Evolutionary conservation across 2,888 invertebrate genomes (phyloP).

Genomic region (Ormia ochracea): DNA sequence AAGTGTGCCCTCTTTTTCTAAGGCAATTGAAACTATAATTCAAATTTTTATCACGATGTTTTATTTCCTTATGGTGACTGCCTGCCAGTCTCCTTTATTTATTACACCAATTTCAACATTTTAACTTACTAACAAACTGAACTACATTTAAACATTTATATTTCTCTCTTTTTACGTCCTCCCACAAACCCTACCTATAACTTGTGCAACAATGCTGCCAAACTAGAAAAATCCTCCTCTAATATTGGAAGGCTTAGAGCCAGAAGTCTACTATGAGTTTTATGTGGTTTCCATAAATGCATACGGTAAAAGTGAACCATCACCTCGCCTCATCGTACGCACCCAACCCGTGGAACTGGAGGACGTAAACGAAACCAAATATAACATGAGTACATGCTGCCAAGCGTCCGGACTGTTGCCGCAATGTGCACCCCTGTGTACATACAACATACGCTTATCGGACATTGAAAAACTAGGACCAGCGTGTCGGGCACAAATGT

Average conservation of each 20-base stretch:
- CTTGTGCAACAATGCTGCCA: neutral
- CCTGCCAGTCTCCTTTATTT: constrained; percentile 38
- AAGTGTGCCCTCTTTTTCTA: neutral
- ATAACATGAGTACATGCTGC: constrained; percentile 90
- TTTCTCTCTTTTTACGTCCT: neutral
- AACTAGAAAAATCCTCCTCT: constrained; percentile 82
- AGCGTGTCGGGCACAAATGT: constrained; percentile 86
- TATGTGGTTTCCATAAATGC: constrained; percentile 87
- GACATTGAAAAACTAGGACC: constrained; percentile 85
- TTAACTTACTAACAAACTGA: constrained; percentile 45
- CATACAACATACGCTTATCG: constrained; percentile 89
- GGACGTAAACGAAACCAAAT: constrained; percentile 78
- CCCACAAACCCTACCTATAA: constrained; percentile 2
- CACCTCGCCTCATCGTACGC: constrained; percentile 85
- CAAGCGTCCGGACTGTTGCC: constrained; percentile 80
- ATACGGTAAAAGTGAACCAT: constrained; percentile 87
- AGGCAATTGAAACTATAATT: constrained; percentile 21
- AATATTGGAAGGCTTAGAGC: constrained; percentile 85
- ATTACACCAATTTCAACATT: constrained; percentile 49
- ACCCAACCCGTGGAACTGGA: constrained; percentile 78
- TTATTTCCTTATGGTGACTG: constrained; percentile 48
- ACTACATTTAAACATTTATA: constrained; percentile 41
- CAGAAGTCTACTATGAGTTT: constrained; percentile 87
- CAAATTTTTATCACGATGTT: constrained; percentile 42
- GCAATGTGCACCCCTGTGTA: constrained; percentile 86